phyloP scores from a whole-genome alignment of 2,113 vertebrate genomes.

The Ictalurus furcatus region DNA sequence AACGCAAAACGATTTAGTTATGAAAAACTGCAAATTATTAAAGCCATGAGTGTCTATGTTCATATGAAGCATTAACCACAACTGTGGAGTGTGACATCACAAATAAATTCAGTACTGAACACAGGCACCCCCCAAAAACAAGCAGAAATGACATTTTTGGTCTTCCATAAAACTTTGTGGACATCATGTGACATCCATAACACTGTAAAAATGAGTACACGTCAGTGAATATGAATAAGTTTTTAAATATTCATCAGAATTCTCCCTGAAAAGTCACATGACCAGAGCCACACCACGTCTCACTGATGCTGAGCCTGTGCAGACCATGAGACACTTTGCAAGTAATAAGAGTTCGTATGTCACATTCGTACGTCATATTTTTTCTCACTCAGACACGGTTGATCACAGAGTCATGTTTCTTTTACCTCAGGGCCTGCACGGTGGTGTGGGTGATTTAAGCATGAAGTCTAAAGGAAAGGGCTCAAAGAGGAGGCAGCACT shows the following conservation, averaged over 20 bases:
- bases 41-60: too few relatives aligned
- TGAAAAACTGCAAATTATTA: too few relatives aligned
- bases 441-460: constrained; percentile 50
- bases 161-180: not conserved
- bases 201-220: too few relatives aligned
- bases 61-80: too few relatives aligned
- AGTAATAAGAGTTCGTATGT: not conserved
- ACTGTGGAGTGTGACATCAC: too few relatives aligned
- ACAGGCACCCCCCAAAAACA: too few relatives aligned
- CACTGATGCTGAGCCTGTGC: not conserved
- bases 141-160: too few relatives aligned
- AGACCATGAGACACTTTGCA: not conserved
- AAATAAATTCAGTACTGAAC: too few relatives aligned
- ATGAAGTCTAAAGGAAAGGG: constrained; percentile 94
- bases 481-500: constrained; percentile 69
- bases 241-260: not conserved
- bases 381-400: not conserved
- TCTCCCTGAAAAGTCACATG: not conserved
- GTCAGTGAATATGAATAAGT: not conserved
- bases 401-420: constrained; percentile 1
- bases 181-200: not conserved
- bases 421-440: constrained; percentile 38
- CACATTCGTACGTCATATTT: not conserved
- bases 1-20: too few relatives aligned
- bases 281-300: not conserved